A percentile compares a stretch with the other conserved stretches of the same genome.
Conservation (phyloP, 2,888 invertebrate genomes). For the Alloplasta piceator region DNA sequence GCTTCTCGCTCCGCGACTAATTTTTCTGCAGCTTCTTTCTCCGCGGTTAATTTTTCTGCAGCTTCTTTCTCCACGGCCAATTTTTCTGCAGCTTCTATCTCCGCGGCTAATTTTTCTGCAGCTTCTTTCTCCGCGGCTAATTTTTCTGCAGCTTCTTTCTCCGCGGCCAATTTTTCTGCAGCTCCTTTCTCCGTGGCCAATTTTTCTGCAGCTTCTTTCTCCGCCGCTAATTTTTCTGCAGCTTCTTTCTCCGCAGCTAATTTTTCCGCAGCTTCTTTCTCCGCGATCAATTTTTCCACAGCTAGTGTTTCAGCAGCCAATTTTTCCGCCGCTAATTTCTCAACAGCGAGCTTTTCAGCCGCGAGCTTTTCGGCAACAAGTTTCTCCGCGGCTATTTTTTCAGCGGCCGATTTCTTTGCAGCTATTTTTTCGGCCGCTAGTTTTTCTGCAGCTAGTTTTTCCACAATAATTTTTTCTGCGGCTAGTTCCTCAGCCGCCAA, state of each 20-base stretch:
- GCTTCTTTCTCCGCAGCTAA: no score
- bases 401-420: neutral
- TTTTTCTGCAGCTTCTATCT: no score
- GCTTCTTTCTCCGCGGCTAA: conserved; percentile 23
- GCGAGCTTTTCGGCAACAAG: neutral
- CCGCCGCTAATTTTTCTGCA: conserved; percentile 48
- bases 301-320: no score
- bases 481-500: neutral
- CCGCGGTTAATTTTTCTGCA: conserved; percentile 3
- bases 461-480: neutral
- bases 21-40: conserved; percentile 8
- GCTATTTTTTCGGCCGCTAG: neutral
- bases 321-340: neutral
- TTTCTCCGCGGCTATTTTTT: neutral
- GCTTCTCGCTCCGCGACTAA: neutral
- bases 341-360: no score
- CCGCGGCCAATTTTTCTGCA: conserved; percentile 20
- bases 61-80: neutral
- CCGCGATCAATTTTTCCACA: no score
- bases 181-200: conserved; percentile 47
- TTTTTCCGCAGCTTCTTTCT: no score
- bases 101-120: conserved; percentile 4
- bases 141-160: conserved; percentile 43
- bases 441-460: neutral
- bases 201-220: conserved; percentile 51